phyloP scores from a whole-genome alignment of 2,888 invertebrate species.

The Xestia xanthographa region DNA sequence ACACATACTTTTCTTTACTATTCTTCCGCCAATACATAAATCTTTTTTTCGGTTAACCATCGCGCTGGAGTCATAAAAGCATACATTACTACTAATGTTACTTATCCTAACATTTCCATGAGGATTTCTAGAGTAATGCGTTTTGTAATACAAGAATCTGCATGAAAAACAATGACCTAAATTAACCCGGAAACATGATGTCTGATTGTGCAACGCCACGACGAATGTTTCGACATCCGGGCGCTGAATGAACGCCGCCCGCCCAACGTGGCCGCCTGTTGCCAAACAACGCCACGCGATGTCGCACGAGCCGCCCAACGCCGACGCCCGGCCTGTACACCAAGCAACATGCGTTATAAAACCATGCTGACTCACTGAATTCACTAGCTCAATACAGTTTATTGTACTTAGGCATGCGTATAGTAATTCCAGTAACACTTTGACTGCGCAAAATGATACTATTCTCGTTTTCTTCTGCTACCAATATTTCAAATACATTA shows the following conservation, averaged over 20 bases:
- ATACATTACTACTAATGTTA: conserved; percentile 47
- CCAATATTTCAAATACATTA: conserved; percentile 39
- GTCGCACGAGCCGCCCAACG: conserved; percentile 26
- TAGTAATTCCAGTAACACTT: conserved; percentile 2
- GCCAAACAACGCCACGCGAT: conserved; percentile 56
- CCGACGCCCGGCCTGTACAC: neutral
- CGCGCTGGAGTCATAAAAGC: conserved; percentile 43
- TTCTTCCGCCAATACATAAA: conserved; percentile 66
- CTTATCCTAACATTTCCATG: conserved; percentile 32
- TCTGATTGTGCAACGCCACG: conserved; percentile 74
- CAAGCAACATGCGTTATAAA: conserved; percentile 4
- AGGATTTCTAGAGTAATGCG: conserved; percentile 33
- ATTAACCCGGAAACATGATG: conserved; percentile 78
- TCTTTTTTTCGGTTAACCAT: conserved; percentile 50
- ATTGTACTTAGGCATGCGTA: neutral
- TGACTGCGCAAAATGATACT: conserved; percentile 29
- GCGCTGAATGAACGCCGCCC: conserved; percentile 52
- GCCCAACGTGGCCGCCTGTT: conserved; percentile 43
- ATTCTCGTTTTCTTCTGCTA: conserved; percentile 34
- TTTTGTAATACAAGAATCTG: conserved; percentile 62
- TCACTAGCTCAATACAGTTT: conserved; percentile 5
- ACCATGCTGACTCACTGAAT: conserved; percentile 29
- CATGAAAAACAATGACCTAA: conserved; percentile 75
- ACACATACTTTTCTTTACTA: conserved; percentile 54
- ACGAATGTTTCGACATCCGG: conserved; percentile 61